Percentiles rank a stretch among this genome's conserved stretches.
Conservation (phyloP, 2,888 invertebrate genomes). For the Bimastos eiseni region DNA sequence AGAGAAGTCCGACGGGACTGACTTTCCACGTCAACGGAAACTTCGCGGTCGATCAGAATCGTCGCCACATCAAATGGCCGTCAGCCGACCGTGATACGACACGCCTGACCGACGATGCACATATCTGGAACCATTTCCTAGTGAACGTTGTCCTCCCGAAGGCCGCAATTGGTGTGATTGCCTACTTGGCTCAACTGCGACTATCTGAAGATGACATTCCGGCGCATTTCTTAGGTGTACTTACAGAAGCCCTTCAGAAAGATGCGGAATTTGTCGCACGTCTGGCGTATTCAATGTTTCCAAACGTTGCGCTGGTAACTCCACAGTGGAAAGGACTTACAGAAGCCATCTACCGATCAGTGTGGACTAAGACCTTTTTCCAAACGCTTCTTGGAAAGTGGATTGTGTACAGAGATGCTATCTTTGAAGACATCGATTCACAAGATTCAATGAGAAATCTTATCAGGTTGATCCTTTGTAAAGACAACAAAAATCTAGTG, state of each 20-base stretch:
- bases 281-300: conserved; percentile 39
- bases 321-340: conserved; percentile 43
- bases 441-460: neutral
- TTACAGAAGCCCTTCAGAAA: neutral
- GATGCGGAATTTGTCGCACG: conserved; percentile 19
- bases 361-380: conserved; percentile 38
- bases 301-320: conserved; percentile 42
- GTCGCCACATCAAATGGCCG: conserved; percentile 35
- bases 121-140: conserved; percentile 53
- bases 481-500: conserved; percentile 34
- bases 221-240: neutral
- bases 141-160: conserved; percentile 50
- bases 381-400: conserved; percentile 37
- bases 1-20: conserved; percentile 36
- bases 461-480: conserved; percentile 35
- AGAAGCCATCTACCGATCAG: conserved; percentile 32
- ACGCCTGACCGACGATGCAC: conserved; percentile 46
- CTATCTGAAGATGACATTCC: neutral
- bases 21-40: conserved; percentile 37
- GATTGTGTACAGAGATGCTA: conserved; percentile 34
- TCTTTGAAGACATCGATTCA: conserved; percentile 42
- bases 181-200: conserved; percentile 37
- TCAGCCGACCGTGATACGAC: conserved; percentile 29
- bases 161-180: conserved; percentile 45
- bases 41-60: conserved; percentile 40